phyloP scores from a whole-genome alignment of 2,113 vertebrate genomes.

The Rousettus leschenaultii region DNA sequence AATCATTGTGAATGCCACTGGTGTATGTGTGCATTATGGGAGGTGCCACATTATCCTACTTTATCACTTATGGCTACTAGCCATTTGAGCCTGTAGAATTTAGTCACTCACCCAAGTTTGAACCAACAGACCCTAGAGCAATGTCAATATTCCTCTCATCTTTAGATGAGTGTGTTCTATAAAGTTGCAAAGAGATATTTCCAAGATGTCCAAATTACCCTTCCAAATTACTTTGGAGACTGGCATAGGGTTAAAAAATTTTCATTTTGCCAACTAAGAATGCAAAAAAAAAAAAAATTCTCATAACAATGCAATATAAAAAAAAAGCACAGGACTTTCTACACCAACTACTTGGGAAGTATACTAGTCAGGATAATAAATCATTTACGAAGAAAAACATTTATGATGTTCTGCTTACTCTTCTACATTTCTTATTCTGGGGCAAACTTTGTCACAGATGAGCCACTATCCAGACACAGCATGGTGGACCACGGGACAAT shows the following conservation, averaged over 20 bases:
- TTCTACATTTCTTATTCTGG: not conserved
- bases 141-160: not conserved
- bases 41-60: not conserved
- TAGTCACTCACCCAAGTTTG: not conserved
- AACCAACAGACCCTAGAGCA: not conserved
- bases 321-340: not conserved
- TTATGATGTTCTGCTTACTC: not conserved
- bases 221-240: conserved; percentile 21
- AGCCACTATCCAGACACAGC: not conserved
- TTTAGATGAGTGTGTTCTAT: not conserved
- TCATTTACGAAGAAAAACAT: not conserved
- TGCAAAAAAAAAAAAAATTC: not conserved
- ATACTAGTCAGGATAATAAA: not conserved
- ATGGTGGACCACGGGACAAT: not conserved
- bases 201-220: not conserved
- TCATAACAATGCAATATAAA: not conserved
- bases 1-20: not conserved
- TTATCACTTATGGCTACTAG: not conserved
- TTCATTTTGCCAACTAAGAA: conserved; percentile 1
- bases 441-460: not conserved
- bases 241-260: not conserved
- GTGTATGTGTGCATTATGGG: not conserved
- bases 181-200: not conserved
- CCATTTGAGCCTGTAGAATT: not conserved
- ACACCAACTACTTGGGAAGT: not conserved